A percentile compares a stretch with the other conserved stretches of the same genome.
phyloP scores from a whole-genome alignment of 2,888 invertebrate species.

The Drosophila suboccidentalis region DNA sequence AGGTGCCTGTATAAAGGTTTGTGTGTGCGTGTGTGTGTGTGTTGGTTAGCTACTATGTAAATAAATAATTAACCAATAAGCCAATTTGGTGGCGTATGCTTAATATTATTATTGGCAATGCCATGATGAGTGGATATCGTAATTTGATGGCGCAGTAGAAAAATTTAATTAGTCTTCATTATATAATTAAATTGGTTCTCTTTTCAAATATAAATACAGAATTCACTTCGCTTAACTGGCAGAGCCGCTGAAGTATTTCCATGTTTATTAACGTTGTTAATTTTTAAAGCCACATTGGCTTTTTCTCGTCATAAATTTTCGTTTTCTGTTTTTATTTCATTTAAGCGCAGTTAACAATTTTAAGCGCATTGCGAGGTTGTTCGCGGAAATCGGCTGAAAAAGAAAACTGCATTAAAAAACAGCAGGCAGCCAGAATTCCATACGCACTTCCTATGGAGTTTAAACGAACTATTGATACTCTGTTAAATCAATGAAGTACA shows the following conservation, averaged over 20 bases:
- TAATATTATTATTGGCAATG: conserved; percentile 48
- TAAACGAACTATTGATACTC: not conserved
- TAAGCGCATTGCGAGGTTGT: conserved; percentile 39
- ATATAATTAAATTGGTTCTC: conserved; percentile 16
- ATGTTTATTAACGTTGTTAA: conserved; percentile 61
- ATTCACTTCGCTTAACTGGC: not conserved
- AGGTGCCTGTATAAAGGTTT: conserved; percentile 14
- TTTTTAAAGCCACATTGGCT: conserved; percentile 69
- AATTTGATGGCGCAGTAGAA: conserved; percentile 38
- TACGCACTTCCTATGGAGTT: conserved; percentile 7
- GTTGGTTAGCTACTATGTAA: conserved; percentile 49
- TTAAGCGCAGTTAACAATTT: conserved; percentile 61
- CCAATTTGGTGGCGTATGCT: conserved; percentile 68
- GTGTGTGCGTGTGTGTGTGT: conserved; percentile 6
- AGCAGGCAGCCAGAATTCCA: conserved; percentile 19
- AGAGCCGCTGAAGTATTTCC: conserved; percentile 5
- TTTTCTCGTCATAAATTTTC: conserved; percentile 39
- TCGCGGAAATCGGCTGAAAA: conserved; percentile 11
- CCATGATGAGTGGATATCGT: conserved; percentile 34
- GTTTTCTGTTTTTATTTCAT: conserved; percentile 27
- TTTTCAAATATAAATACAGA: not conserved
- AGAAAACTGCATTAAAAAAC: conserved; percentile 47
- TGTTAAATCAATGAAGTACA: not conserved
- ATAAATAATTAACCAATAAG: conserved; percentile 66
- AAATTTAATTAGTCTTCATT: conserved; percentile 41